These are phyloP conservation scores for Parazoanthus atlanticus DNA, from an alignment of 92 coral and sea anemone species.

Conservation along the genomic window DNA sequence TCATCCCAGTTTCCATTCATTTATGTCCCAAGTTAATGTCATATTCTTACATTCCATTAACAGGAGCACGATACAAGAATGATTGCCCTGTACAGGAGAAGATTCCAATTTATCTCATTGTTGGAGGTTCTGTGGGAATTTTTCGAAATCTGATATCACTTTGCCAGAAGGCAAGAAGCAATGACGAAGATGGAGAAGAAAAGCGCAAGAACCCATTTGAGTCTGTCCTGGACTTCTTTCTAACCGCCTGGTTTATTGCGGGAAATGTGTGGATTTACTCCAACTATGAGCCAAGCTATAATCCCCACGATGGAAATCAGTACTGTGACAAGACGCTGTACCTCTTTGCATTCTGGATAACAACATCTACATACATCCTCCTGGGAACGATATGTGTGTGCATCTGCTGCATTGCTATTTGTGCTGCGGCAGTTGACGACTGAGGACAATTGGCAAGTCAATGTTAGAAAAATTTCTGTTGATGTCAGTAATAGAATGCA, in stretches of 20 bases:
- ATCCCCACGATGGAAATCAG: rapidly evolving
- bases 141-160: constrained; percentile 79
- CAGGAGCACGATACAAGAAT: constrained; percentile 92
- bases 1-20: background rate
- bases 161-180: constrained; percentile 66
- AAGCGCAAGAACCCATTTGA: constrained; percentile 59
- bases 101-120: constrained; percentile 95
- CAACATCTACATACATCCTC: constrained; percentile 83
- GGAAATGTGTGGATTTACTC: constrained; percentile 97
- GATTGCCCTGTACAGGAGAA: constrained; percentile 78
- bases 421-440: constrained; percentile 68
- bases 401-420: constrained; percentile 82
- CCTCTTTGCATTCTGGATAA: constrained; percentile 94
- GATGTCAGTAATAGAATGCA: background rate
- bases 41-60: background rate
- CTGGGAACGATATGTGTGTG: constrained; percentile 78
- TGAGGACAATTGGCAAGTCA: background rate
- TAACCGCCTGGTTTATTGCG: constrained; percentile 90
- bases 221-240: constrained; percentile 86
- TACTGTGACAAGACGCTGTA: constrained; percentile 93
- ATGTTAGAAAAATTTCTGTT: too few relatives aligned
- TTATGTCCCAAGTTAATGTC: too few relatives aligned
- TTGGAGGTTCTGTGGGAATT: constrained; percentile 89
- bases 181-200: constrained; percentile 51
- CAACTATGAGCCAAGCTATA: constrained; percentile 60